These are phyloP conservation scores for Leucophenga varia DNA, from an alignment of 1,140 invertebrate genomes.

Conservation along the genomic window DNA sequence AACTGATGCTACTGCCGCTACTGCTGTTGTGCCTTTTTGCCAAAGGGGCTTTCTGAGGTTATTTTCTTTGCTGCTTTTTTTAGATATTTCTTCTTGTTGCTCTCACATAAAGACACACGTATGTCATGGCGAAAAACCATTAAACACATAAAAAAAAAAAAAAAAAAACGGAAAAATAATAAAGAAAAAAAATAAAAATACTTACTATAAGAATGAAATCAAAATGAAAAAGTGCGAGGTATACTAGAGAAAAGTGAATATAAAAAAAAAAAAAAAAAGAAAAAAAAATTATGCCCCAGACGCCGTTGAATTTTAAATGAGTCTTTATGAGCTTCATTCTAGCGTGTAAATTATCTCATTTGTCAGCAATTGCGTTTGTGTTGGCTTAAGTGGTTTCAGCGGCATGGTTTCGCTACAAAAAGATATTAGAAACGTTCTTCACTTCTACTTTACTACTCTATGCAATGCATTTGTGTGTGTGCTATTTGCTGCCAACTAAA, in stretches of 20 bases:
- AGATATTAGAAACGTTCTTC: too few relatives aligned
- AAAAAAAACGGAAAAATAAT: conserved; percentile 29
- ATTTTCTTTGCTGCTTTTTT: too few relatives aligned
- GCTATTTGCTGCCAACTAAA: too few relatives aligned
- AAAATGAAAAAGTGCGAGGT: conserved; percentile 33
- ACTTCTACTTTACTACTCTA: too few relatives aligned
- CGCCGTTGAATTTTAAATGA: conserved; percentile 54
- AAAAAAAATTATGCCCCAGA: conserved; percentile 52
- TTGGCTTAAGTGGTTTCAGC: conserved; percentile 16
- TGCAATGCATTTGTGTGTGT: too few relatives aligned
- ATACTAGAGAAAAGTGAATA: conserved; percentile 23
- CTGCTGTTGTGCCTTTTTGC: conserved; percentile 20
- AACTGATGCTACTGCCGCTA: too few relatives aligned
- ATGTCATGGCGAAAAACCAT: conserved; percentile 52
- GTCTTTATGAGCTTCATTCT: conserved; percentile 53
- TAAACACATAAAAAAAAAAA: conserved; percentile 44
- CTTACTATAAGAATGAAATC: conserved; percentile 17
- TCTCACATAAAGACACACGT: conserved; percentile 52
- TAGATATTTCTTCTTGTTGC: too few relatives aligned
- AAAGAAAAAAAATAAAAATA: conserved; percentile 21
- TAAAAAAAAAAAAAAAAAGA: conserved; percentile 20
- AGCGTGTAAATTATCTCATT: conserved; percentile 54
- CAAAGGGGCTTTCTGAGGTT: too few relatives aligned
- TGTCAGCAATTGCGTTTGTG: conserved; percentile 48
- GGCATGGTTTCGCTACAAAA: too few relatives aligned